Base-by-base conservation (phyloP, 2,888 invertebrate species). In the Trichogramma evanescens region DNA sequence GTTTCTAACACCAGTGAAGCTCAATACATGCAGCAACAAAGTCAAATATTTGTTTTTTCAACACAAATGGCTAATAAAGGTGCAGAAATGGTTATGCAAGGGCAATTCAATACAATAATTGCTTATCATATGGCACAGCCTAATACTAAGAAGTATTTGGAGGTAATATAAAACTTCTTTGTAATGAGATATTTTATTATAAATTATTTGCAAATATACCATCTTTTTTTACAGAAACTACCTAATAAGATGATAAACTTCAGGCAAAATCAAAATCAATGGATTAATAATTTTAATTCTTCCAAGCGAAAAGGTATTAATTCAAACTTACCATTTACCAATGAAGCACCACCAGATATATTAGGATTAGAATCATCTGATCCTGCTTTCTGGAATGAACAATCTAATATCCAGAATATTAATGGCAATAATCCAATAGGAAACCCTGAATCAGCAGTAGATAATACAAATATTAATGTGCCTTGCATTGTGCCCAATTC, bases 41-140 rank as follows among this genome's bases (percentile, higher is more conserved):
- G 93, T 80, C 95, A 96, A 80, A 94, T 97, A 77, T 97, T 95
- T 84, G 96, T 97, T 69, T 97, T 97, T 82, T 93, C 95, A 38
- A 96, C 97, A 6, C 82, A 88, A 71, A 81, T 95, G 79, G 97
- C 96, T 4, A 97, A 97, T 79, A 90, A 93, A 75, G 95, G 95
- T 5, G 96, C 96, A 0, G 95, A 97, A 71, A 87, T 92, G 9
- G 95, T 96, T 9, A 80, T 93, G 64, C 89, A 89, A 64, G 93
- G 95, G 3, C 92, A 93, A 72, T 94, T 88, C 78, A 89, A 91
- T 71, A 91, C 93, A 56, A 95, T 97, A 69, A 93, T 96, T 69
- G 91, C 93, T 42, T 97, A 91, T 79, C 97, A 97, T 75, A 93
- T 94, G 82, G 91, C 95, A 41, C 95, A 96, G 77, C 95, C 95